Evolutionary conservation across 2,888 invertebrate species (phyloP), one percentile per base, ranked within the genome.

Genomic region (Megaustenia siamemsis): DNA sequence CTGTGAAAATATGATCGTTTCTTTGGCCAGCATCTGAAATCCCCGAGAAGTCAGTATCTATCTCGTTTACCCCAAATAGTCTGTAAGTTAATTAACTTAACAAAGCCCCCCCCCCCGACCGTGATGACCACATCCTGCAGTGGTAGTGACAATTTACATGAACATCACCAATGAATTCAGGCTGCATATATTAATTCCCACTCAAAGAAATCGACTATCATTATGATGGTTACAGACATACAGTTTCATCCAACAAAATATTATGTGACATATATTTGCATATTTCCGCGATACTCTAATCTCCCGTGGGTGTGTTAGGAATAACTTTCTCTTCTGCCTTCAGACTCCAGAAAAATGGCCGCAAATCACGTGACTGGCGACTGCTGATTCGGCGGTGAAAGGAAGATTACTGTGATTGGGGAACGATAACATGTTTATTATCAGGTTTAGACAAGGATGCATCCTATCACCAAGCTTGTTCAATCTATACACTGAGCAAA

Each of bases 171-270:
- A 76, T 56, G 56, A 8, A 53, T 76, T 38, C 45, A 32, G 43
- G 43, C 15, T 12, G 45, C 78, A 63, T 63, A 66, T 66, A 78
- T 66, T 78, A 78, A 78, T 78, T 78, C 63, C 28, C 43, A 63
- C 63, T 66, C 40, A 78, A 40, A 78, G 63, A 66, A 66, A n/a
- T 78, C 78, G 32, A 63, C 66, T 66, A 78, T 66, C 43, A 66
- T 63, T 78, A 78, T 66, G 45, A 28, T 66, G 45, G 40, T 60
- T 15, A 43, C 53, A 8, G 40, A 45, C 28, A 21, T 78, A 60
- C 21, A n/a, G 38, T 60, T 56, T 40, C 60, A 77, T 35, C 35
- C 35, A 53, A 60, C 56, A 53, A 77, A 77, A 35, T 77, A 77
- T 77, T 56, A 40, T 56, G 56, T 56, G 60, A 24, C 60, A 56